Base-by-base conservation (phyloP, 2,113 vertebrate species). In the Sebastes schlegelii region DNA sequence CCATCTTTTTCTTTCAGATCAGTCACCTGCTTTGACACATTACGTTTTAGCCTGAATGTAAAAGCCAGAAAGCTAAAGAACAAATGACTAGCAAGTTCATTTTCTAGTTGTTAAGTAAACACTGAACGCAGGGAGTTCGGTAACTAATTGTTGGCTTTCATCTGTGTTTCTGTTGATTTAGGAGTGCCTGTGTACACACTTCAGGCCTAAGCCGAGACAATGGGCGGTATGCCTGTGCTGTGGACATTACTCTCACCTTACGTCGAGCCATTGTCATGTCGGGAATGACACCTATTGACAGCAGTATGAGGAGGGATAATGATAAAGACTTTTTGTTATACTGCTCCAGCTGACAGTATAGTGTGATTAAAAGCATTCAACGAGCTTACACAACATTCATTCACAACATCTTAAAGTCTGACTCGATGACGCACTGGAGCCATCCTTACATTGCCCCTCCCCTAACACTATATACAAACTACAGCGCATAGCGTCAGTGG, bases 121-220 rank as follows among this genome's bases (percentile, higher is more conserved):
- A 77, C 54, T 58, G 1, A 34, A 45, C 9, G 45, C 72, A 49
- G 5, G n/a, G 42, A 58, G 26, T 62, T 86, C 21, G 64, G 21
- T 34, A 26, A 70, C 17, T 43, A 17, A 68, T 55, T 54, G 78
- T 51, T 6, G 23, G 45, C 61, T 6, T 54, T 60, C 12, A 1
- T 23, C 16, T 81, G n/a, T 55, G 12, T 84, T 16, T 57, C 34
- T 43, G 13, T 48, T 1, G 1, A 68, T 45, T 12, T 57, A 84
- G 43, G 70, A 85, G 77, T 87, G 62, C 34, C 6, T 85, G 48
- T 80, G 61, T 74, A 84, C 51, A 86, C 82, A 80, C 54, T 58
- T 60, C 43, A 74, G 75, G 46, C 43, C 23, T 42, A 58, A 51
- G 1, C n/a, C 2, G 1, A 88, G 62, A 86, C 74, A 90, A 88